phyloP scores from a whole-genome alignment of 2,113 vertebrate genomes.

The Equus quagga region DNA sequence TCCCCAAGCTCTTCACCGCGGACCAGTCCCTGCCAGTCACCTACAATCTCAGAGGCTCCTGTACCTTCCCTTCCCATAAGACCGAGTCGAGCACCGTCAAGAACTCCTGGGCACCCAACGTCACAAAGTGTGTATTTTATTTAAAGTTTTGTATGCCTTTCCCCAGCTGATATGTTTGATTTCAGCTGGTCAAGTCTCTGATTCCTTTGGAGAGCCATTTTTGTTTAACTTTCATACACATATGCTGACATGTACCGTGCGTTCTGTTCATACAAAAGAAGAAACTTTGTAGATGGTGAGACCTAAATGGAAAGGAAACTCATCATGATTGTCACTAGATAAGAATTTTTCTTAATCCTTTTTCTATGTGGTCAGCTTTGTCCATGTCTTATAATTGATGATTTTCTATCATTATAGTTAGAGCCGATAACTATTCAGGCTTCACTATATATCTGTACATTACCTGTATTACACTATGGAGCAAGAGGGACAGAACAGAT shows the following conservation, averaged over 20 bases:
- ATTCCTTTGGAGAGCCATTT: not conserved
- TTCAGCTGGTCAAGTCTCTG: not conserved
- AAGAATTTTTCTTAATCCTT: not conserved
- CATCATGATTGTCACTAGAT: not conserved
- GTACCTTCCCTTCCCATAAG: constrained; percentile 87
- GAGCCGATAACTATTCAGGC: not conserved
- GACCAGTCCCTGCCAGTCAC: constrained; percentile 95
- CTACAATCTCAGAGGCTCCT: constrained; percentile 92
- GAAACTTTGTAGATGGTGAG: no score
- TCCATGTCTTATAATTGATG: not conserved
- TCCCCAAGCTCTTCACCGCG: constrained; percentile 95
- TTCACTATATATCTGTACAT: rapidly evolving
- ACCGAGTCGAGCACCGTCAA: constrained; percentile 89
- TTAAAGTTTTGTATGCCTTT: not conserved
- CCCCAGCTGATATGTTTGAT: not conserved
- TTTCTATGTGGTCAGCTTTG: not conserved
- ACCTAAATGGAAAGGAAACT: not conserved
- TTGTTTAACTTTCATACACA: not conserved
- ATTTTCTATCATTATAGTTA: not conserved
- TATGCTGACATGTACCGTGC: not conserved
- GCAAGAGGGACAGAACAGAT: not conserved
- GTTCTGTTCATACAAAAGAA: not conserved
- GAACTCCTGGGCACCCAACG: constrained; percentile 87
- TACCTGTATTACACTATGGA: not conserved
- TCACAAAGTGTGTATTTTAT: constrained; percentile 55